Conservation (phyloP, 2,113 vertebrate genomes). For the Galemys pyrenaicus region DNA sequence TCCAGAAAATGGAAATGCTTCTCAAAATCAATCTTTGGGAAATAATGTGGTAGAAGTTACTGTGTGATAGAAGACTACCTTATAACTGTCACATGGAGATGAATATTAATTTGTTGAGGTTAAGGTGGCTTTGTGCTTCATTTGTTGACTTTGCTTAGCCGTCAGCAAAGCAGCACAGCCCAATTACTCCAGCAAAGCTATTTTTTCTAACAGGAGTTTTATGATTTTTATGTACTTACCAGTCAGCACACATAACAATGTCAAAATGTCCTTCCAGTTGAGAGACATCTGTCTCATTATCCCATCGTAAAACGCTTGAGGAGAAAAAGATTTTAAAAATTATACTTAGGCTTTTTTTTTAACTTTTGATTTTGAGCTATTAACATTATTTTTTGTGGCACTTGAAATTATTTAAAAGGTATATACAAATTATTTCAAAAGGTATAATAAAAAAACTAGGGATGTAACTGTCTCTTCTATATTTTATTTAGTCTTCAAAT, state of each 20-base stretch:
- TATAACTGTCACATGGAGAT: conserved; percentile 92
- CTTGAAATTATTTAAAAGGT: conserved; percentile 75
- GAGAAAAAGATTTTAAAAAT: conserved; percentile 84
- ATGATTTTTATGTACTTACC: conserved; percentile 95
- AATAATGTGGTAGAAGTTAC: conserved; percentile 95
- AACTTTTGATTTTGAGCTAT: conserved; percentile 82
- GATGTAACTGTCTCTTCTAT: conserved; percentile 52
- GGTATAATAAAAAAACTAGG: conserved; percentile 58
- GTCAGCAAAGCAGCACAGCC: conserved; percentile 85
- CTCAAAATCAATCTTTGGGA: conserved; percentile 93
- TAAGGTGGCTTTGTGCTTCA: conserved; percentile 91
- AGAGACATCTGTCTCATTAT: conserved; percentile 96
- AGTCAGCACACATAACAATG: conserved; percentile 99
- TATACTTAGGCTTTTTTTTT: conserved; percentile 81
- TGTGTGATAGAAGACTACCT: conserved; percentile 92
- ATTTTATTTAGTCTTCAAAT: conserved; percentile 75
- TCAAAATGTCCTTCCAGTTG: conserved; percentile 97
- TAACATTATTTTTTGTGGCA: conserved; percentile 82
- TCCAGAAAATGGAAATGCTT: conserved; percentile 99
- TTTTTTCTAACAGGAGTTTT: conserved; percentile 86
- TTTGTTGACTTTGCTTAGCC: conserved; percentile 90
- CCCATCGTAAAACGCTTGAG: conserved; percentile 97
- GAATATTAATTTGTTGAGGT: conserved; percentile 94
- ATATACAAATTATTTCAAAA: conserved; percentile 79
- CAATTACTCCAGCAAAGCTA: conserved; percentile 88